phyloP scores from a whole-genome alignment of 2,888 invertebrate genomes.

The Chymomyza caudatula region DNA sequence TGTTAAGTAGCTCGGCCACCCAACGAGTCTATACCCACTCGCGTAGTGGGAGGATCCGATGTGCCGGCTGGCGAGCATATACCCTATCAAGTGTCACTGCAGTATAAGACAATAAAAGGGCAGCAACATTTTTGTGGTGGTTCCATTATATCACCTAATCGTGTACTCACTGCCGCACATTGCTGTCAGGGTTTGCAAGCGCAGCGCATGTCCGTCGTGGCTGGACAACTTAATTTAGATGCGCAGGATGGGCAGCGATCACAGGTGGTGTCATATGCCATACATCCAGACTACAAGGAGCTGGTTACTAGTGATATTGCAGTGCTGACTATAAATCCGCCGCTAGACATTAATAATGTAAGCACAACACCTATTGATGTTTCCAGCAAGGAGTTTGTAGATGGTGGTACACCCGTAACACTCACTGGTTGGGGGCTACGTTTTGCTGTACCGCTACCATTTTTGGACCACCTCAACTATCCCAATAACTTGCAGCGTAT shows the following conservation, averaged over 20 bases:
- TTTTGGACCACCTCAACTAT: slow-evolving; percentile 60
- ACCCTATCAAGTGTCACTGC: slow-evolving; percentile 76
- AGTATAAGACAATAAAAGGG: slow-evolving; percentile 50
- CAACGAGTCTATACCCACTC: slow-evolving; percentile 27
- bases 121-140: slow-evolving; percentile 75
- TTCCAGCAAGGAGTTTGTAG: slow-evolving; percentile 42
- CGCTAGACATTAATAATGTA: slow-evolving; percentile 59
- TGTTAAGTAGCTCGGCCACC: slow-evolving; percentile 39
- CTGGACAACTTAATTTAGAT: slow-evolving; percentile 64
- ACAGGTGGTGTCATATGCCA: slow-evolving; percentile 50
- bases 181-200: slow-evolving; percentile 68
- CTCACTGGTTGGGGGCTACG: slow-evolving; percentile 76
- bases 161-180: slow-evolving; percentile 76
- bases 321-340: slow-evolving; percentile 61
- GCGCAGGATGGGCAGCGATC: slow-evolving; percentile 54
- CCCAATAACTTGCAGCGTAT: slow-evolving; percentile 71
- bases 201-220: slow-evolving; percentile 61
- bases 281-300: slow-evolving; percentile 73
- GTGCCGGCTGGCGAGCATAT: slow-evolving; percentile 60
- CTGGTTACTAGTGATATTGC: slow-evolving; percentile 74
- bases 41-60: slow-evolving; percentile 72
- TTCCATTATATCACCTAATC: slow-evolving; percentile 69
- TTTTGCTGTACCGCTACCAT: slow-evolving; percentile 62
- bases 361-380: slow-evolving; percentile 77
- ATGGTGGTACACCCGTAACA: slow-evolving; percentile 62